Evolutionary conservation across 2,888 invertebrate genomes (phyloP).

Genomic region (Pseudanteris insignis): DNA sequence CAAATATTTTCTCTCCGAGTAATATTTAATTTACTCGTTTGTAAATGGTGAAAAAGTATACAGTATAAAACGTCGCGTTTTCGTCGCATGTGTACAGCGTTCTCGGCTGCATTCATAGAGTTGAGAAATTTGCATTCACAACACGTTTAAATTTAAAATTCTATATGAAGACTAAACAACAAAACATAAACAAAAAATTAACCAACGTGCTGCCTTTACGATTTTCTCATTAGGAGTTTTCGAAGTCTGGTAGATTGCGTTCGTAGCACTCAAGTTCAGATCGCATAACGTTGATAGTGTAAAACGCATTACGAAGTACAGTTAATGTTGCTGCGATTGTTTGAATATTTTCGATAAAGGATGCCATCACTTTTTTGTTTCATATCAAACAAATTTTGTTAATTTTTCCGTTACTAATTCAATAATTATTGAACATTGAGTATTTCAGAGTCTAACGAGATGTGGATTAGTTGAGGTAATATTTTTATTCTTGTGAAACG

Average conservation of each 20-base stretch:
- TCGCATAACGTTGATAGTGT: conserved; percentile 29
- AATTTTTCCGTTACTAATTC: too few species aligned
- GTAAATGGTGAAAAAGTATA: conserved; percentile 11
- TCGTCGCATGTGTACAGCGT: conserved; percentile 15
- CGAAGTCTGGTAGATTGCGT: conserved; percentile 42
- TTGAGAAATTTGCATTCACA: conserved; percentile 44
- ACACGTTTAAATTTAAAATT: conserved; percentile 29
- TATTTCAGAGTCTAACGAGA: too few species aligned
- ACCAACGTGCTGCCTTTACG: conserved; percentile 54
- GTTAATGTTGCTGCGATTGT: conserved; percentile 5
- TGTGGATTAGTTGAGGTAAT: too few species aligned
- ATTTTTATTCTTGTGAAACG: too few species aligned
- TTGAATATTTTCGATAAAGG: conserved; percentile 7
- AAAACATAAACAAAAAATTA: too few species aligned
- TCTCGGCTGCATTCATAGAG: conserved; percentile 56
- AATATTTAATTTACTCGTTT: too few species aligned
- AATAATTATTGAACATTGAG: too few species aligned
- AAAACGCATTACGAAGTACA: conserved; percentile 9
- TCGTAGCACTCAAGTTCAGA: conserved; percentile 52
- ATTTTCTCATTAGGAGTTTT: conserved; percentile 41
- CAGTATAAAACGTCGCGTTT: conserved; percentile 1
- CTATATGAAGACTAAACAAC: conserved; percentile 40
- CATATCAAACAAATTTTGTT: too few species aligned
- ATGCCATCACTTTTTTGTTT: not conserved
- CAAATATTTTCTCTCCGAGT: too few species aligned